These are phyloP conservation scores for Onychorhynchus coronatus DNA, from an alignment of 2,113 vertebrate genomes.

Conservation along the genomic window DNA sequence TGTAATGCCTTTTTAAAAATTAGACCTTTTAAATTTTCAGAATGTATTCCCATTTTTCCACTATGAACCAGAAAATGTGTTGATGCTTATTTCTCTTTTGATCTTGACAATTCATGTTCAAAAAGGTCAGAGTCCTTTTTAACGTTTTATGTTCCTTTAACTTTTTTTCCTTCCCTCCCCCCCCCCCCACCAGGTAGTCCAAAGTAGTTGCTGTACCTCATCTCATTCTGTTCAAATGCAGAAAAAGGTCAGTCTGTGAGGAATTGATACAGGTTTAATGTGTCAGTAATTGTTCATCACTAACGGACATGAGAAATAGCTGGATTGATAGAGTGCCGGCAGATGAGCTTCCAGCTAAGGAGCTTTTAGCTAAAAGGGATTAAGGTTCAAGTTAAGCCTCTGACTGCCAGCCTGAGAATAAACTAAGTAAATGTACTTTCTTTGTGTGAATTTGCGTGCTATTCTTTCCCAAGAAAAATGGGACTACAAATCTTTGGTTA, in stretches of 20 bases:
- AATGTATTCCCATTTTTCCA: neutral
- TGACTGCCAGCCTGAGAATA: constrained; percentile 2
- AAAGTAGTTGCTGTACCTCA: neutral
- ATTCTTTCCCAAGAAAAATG: neutral
- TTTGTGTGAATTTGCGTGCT: neutral
- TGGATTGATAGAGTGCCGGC: constrained; percentile 4
- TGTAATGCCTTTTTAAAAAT: neutral
- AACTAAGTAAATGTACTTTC: neutral
- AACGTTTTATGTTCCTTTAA: neutral
- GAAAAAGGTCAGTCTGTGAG: constrained; percentile 40
- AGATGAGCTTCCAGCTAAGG: constrained; percentile 38
- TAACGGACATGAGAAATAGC: constrained; percentile 41
- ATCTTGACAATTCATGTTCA: neutral
- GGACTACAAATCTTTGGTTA: neutral
- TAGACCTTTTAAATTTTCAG: neutral
- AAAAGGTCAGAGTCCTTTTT: neutral
- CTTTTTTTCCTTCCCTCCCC: neutral
- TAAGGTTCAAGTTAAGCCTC: constrained; percentile 24
- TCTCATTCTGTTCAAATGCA: constrained; percentile 8
- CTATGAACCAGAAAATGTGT: neutral
- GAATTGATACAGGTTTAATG: constrained; percentile 39
- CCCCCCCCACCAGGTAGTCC: neutral
- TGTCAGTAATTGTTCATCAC: constrained; percentile 61
- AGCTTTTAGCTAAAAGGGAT: constrained; percentile 46
- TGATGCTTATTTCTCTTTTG: neutral